These are phyloP conservation scores for Chaenogobius annularis DNA, from an alignment of 2,113 vertebrate species.

Conservation along the genomic window DNA sequence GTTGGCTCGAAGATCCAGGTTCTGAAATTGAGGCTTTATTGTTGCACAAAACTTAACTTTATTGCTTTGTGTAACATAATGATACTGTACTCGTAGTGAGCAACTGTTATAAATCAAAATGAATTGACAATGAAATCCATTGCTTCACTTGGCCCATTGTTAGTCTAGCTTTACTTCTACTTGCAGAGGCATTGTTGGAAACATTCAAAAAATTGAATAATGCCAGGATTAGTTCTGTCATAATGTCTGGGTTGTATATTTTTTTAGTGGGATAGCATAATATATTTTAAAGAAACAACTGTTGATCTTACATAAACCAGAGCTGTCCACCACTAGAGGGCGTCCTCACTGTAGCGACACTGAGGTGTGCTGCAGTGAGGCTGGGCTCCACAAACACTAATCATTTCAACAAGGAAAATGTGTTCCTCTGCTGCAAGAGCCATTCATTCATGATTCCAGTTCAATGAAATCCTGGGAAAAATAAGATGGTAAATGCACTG, in stretches of 20 bases:
- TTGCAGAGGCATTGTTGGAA: neutral
- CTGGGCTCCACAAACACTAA: conserved; percentile 5
- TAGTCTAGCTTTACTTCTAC: neutral
- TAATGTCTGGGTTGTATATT: neutral
- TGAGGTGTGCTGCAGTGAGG: neutral
- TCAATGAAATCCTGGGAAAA: neutral
- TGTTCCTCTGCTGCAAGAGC: neutral
- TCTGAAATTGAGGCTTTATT: conserved; percentile 3
- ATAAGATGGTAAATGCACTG: neutral
- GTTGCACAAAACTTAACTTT: neutral
- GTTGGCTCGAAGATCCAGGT: neutral
- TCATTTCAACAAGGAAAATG: neutral
- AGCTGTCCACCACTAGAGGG: neutral
- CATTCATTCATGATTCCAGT: neutral
- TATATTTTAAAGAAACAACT: neutral
- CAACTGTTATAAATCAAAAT: neutral
- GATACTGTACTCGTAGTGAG: neutral
- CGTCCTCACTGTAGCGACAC: neutral
- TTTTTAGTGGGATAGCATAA: neutral
- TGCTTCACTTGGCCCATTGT: neutral
- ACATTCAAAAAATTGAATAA: neutral
- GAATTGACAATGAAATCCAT: neutral
- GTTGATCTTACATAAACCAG: neutral
- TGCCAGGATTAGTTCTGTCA: neutral
- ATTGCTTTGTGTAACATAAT: neutral